phyloP scores from a whole-genome alignment of 2,888 invertebrate species.

The Calameuta idolon region DNA sequence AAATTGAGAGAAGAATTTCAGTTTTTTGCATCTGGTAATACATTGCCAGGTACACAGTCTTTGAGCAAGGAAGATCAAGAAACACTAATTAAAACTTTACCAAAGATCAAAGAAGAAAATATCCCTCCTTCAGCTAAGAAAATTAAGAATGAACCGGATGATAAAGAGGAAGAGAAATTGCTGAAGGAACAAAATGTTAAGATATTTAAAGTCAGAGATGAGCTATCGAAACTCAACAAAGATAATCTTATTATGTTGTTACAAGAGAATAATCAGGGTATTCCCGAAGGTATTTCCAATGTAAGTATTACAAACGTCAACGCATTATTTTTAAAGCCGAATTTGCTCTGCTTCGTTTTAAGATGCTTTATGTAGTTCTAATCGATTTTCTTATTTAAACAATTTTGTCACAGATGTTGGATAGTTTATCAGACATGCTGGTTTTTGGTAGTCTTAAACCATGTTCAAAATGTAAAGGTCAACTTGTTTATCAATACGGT shows the following conservation, averaged over 20 bases:
- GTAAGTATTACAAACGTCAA: constrained; percentile 66
- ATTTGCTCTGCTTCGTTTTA: not conserved
- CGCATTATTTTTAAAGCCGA: not conserved
- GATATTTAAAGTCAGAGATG: constrained; percentile 77
- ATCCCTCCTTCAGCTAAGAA: constrained; percentile 75
- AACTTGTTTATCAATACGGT: constrained; percentile 75
- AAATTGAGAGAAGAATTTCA: constrained; percentile 79
- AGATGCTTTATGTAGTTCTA: constrained; percentile 1
- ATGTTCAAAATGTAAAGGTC: constrained; percentile 86
- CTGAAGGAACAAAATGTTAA: constrained; percentile 80
- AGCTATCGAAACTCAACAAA: constrained; percentile 72
- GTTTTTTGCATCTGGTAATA: constrained; percentile 79
- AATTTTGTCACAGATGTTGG: constrained; percentile 73
- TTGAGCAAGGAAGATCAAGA: constrained; percentile 80
- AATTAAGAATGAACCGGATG: constrained; percentile 74
- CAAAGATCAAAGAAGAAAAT: constrained; percentile 71
- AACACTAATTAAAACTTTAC: constrained; percentile 73
- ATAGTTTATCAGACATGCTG: constrained; percentile 85
- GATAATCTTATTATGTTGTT: constrained; percentile 75
- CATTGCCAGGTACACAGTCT: constrained; percentile 80
- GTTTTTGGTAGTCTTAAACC: constrained; percentile 85
- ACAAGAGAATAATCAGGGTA: constrained; percentile 78
- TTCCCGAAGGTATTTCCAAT: constrained; percentile 76
- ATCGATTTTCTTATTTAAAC: constrained; percentile 16
- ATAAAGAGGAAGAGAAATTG: constrained; percentile 71